Evolutionary conservation across 2,113 vertebrate species (phyloP).

Genomic region (Fukomys damarensis): DNA sequence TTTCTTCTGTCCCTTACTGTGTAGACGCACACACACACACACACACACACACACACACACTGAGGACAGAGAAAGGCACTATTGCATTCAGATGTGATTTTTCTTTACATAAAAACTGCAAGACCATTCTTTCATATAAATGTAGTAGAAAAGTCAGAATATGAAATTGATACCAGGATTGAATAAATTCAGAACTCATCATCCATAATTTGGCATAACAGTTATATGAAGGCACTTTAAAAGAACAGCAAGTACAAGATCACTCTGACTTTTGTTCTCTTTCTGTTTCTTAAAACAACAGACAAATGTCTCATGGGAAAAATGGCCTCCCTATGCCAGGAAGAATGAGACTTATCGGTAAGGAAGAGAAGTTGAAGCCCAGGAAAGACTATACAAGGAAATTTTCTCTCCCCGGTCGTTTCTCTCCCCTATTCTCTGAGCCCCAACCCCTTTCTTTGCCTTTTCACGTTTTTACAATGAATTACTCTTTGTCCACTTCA

Average conservation of each 20-base stretch:
- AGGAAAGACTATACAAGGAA: not conserved
- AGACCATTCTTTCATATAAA: not conserved
- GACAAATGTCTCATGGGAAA: not conserved
- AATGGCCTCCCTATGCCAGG: not conserved
- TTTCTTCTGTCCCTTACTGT: not conserved
- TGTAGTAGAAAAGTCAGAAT: not conserved
- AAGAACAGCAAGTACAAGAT: not conserved
- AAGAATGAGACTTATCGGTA: not conserved
- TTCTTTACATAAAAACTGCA: not conserved
- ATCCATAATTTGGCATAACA: not conserved
- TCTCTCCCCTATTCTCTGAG: not conserved
- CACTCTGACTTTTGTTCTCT: not conserved
- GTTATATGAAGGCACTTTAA: not conserved
- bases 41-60: not conserved
- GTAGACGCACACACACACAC: not conserved
- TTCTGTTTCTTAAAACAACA: not conserved
- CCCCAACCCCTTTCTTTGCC: no score
- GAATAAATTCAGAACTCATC: not conserved
- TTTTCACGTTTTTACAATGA: not conserved
- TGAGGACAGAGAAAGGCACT: not conserved
- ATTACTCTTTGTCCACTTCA: not conserved
- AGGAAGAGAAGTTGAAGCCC: not conserved
- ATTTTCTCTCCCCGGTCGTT: no score
- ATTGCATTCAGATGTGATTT: not conserved
- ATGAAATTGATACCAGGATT: not conserved